Evolutionary conservation across 1,140 invertebrate species (phyloP).

Genomic region (Lithobius niger): DNA sequence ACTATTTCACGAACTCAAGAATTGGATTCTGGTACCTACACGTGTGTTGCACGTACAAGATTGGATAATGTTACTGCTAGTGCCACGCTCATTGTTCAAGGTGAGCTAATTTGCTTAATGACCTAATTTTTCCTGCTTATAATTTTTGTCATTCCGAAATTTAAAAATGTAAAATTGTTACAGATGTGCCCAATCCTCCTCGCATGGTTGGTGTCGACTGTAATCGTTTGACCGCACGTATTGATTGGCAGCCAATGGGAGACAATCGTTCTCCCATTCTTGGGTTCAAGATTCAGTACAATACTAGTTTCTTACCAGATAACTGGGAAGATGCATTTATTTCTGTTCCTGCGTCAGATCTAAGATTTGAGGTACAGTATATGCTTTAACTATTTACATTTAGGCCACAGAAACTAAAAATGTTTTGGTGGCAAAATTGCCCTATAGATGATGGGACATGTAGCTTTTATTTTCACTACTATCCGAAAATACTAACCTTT

Average conservation of each 20-base stretch:
- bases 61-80: conserved; percentile 68
- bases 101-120: conserved; percentile 27
- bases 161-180: conserved; percentile 9
- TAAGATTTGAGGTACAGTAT: conserved; percentile 10
- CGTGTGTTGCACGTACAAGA: conserved; percentile 83
- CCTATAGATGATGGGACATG: no score
- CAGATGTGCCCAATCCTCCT: conserved; percentile 85
- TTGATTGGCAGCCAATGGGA: conserved; percentile 74
- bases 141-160: not conserved
- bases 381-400: no score
- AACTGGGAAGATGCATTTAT: conserved; percentile 68
- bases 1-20: conserved; percentile 88
- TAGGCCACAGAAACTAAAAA: no score
- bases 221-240: conserved; percentile 49
- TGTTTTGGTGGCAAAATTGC: no score
- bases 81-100: conserved; percentile 84
- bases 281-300: conserved; percentile 81
- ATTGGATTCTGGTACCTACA: conserved; percentile 87
- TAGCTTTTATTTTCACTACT: no score
- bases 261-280: conserved; percentile 91
- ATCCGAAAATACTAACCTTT: no score
- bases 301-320: conserved; percentile 87
- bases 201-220: conserved; percentile 50
- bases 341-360: conserved; percentile 60
- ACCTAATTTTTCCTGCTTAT: not conserved